phyloP scores from a whole-genome alignment of 2,113 vertebrate genomes.

The Deroptyus accipitrinus region DNA sequence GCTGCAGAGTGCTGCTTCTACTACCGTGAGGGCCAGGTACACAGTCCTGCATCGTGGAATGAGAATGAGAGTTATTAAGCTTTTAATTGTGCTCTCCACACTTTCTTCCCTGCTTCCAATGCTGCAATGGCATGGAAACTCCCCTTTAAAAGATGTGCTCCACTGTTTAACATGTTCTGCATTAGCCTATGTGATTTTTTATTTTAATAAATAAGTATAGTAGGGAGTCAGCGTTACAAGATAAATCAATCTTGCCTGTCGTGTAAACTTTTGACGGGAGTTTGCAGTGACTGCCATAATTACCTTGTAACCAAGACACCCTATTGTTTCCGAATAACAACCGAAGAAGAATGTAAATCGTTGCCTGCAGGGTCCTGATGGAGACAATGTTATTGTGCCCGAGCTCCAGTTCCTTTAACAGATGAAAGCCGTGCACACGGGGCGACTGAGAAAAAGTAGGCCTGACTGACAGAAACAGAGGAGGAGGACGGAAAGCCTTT shows the following conservation, averaged over 20 bases:
- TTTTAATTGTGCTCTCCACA: not conserved
- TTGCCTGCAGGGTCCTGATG: not conserved
- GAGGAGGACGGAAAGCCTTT: not conserved
- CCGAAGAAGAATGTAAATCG: not conserved
- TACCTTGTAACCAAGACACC: constrained; percentile 6
- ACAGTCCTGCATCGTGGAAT: not conserved
- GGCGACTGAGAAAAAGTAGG: not conserved
- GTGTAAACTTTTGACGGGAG: not conserved
- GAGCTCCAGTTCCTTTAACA: too few species aligned
- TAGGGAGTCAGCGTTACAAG: not conserved
- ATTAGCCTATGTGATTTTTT: not conserved
- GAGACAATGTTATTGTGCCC: not conserved
- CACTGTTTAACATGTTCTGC: not conserved
- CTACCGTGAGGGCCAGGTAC: not conserved
- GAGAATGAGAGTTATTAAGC: not conserved
- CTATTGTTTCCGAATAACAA: not conserved
- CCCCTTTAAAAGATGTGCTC: not conserved
- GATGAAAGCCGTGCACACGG: accelerated
- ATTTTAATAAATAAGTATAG: not conserved
- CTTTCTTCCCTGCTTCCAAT: not conserved
- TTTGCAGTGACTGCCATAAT: not conserved
- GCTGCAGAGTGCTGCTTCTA: not conserved
- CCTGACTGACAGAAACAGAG: not conserved
- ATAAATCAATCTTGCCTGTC: not conserved
- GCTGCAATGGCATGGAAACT: not conserved